Conservation (phyloP, 2,888 invertebrate genomes). For the Drosophila pseudotalamancana region DNA sequence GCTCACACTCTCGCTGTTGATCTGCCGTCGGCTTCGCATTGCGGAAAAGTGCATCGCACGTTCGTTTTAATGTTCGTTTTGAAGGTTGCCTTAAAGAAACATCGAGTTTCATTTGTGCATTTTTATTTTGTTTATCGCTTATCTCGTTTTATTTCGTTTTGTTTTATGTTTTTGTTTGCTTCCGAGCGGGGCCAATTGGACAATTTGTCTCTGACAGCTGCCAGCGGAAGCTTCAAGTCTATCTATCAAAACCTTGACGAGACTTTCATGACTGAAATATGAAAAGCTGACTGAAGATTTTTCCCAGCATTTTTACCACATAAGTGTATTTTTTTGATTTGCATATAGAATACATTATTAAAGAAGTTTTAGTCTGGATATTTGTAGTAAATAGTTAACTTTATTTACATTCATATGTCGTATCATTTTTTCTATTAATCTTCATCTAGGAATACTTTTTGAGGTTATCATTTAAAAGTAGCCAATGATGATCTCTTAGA, state of each 20-base stretch:
- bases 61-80: slow-evolving; percentile 57
- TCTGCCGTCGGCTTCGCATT: slow-evolving; percentile 59
- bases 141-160: slow-evolving; percentile 18
- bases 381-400: too few relatives aligned
- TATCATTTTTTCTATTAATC: too few relatives aligned
- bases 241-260: slow-evolving; percentile 14
- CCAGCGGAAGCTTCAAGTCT: slow-evolving; percentile 45
- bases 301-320: too few relatives aligned
- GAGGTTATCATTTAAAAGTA: too few relatives aligned
- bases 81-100: slow-evolving; percentile 65
- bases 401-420: too few relatives aligned
- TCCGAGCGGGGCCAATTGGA: slow-evolving; percentile 46
- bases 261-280: background rate
- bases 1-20: slow-evolving; percentile 11
- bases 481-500: too few relatives aligned
- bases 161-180: slow-evolving; percentile 49
- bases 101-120: slow-evolving; percentile 48
- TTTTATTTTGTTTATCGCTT: slow-evolving; percentile 22
- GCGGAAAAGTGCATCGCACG: slow-evolving; percentile 76
- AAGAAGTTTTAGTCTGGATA: too few relatives aligned
- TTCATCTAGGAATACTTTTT: too few relatives aligned
- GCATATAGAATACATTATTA: too few relatives aligned
- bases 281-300: background rate
- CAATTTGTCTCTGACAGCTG: slow-evolving; percentile 56
- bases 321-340: too few relatives aligned